These are phyloP conservation scores for Orientallactaga sibirica DNA, from an alignment of 2,797 vertebrate genomes.

Conservation along the genomic window DNA sequence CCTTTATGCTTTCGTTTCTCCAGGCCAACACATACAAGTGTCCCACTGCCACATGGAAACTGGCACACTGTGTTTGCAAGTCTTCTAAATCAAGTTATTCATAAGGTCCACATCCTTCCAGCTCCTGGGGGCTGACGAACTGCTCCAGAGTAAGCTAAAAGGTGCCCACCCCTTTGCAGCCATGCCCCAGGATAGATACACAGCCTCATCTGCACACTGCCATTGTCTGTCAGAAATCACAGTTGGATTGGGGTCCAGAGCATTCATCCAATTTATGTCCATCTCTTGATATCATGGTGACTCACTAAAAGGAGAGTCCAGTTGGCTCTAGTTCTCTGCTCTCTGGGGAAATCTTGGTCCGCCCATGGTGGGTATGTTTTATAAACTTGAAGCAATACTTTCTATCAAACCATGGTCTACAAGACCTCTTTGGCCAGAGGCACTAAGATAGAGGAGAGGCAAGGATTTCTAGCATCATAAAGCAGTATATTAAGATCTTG, in stretches of 20 bases:
- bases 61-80: slow-evolving; percentile 30
- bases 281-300: not conserved
- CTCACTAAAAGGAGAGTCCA: not conserved
- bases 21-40: slow-evolving; percentile 68
- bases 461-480: not conserved
- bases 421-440: not conserved
- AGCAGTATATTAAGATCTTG: not conserved
- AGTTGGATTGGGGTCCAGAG: not conserved
- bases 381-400: not conserved
- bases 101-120: slow-evolving; percentile 26
- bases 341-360: not conserved
- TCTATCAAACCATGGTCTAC: not conserved
- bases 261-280: slow-evolving; percentile 33
- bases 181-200: slow-evolving; percentile 48
- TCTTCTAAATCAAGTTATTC: slow-evolving; percentile 69
- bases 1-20: slow-evolving; percentile 49
- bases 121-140: not conserved
- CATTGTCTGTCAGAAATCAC: not conserved
- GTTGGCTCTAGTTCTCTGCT: not conserved
- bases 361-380: not conserved
- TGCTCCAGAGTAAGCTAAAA: slow-evolving; percentile 52
- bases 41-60: slow-evolving; percentile 2
- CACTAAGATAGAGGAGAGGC: not conserved
- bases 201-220: not conserved
- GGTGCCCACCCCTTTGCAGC: not conserved